Percentiles rank a stretch among this genome's conserved stretches.
Evolutionary conservation across 2,797 vertebrate genomes (phyloP).

Genomic region (Pempheris klunzingeri): DNA sequence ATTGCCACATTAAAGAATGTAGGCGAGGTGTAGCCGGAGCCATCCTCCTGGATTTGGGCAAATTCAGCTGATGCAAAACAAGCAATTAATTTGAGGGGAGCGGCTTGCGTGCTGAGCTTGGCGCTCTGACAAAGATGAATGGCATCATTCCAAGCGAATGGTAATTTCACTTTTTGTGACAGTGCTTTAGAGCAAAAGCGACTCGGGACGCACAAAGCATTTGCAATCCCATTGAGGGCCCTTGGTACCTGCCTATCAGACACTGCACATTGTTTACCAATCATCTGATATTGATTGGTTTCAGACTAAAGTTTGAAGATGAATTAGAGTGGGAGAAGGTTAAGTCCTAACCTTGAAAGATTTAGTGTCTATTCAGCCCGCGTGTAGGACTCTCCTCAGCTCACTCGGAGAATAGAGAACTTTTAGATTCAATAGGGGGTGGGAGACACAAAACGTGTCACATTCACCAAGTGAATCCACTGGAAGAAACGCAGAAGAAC

Average conservation of each 20-base stretch:
- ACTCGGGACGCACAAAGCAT: slow-evolving; percentile 95
- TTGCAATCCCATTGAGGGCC: slow-evolving; percentile 98
- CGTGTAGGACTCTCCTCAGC: slow-evolving; percentile 96
- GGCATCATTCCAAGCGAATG: slow-evolving; percentile 99
- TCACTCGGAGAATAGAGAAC: slow-evolving; percentile 90
- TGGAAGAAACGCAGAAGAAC: slow-evolving; percentile 99
- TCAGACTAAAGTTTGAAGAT: slow-evolving; percentile 98
- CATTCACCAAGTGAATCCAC: slow-evolving; percentile 99
- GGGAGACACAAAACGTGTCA: slow-evolving; percentile 99
- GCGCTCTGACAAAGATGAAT: slow-evolving; percentile 99
- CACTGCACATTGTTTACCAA: slow-evolving; percentile 99
- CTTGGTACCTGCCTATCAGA: slow-evolving; percentile 99
- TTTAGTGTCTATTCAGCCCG: slow-evolving; percentile 98
- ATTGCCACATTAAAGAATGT: slow-evolving; percentile 97
- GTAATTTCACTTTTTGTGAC: slow-evolving; percentile 99
- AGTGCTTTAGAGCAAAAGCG: slow-evolving; percentile 98
- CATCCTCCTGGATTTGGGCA: slow-evolving; percentile 99
- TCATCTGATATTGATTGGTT: slow-evolving; percentile 99
- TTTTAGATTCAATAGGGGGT: slow-evolving; percentile 95
- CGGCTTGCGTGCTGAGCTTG: slow-evolving; percentile 95
- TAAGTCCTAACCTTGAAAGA: slow-evolving; percentile 99
- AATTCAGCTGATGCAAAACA: slow-evolving; percentile 99
- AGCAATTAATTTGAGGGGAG: slow-evolving; percentile 99
- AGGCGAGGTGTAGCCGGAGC: slow-evolving; percentile 91
- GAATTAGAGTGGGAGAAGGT: slow-evolving; percentile 98